These are phyloP conservation scores for Haliclona indistincta DNA, from an alignment of 37 sponge, comb jelly and placozoan genomes.

Conservation along the genomic window DNA sequence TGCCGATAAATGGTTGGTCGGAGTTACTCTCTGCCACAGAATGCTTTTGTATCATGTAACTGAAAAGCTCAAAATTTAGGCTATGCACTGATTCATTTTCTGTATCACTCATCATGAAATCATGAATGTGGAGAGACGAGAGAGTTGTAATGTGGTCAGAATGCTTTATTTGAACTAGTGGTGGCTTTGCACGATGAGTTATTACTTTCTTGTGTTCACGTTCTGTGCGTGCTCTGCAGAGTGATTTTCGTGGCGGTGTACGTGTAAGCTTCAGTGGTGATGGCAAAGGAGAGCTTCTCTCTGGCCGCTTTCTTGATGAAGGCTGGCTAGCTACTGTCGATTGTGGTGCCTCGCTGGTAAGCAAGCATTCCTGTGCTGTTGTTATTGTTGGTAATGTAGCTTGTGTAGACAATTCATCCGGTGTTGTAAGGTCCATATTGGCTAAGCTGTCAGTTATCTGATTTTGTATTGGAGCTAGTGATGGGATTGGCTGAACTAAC, in stretches of 20 bases:
- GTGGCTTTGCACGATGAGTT: neutral
- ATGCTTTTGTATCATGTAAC: neutral
- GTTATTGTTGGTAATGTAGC: too few species aligned
- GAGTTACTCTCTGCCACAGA: neutral
- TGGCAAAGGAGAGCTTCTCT: conserved; percentile 5
- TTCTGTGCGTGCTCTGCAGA: neutral
- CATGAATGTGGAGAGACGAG: neutral
- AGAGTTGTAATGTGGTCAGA: neutral
- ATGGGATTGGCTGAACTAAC: conserved; percentile 19
- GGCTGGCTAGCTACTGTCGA: neutral
- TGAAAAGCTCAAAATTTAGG: too few species aligned
- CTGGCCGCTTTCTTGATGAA: neutral
- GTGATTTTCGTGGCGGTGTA: neutral
- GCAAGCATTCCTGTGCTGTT: neutral
- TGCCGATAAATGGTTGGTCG: neutral
- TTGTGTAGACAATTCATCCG: too few species aligned
- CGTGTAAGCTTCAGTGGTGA: neutral
- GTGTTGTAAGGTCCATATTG: neutral
- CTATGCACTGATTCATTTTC: too few species aligned
- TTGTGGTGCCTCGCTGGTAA: neutral
- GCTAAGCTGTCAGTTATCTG: neutral
- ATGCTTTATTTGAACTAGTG: neutral
- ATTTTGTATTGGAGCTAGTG: neutral
- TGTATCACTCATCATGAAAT: conserved; percentile 1
- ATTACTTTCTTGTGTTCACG: neutral